phyloP scores from a whole-genome alignment of 1,140 invertebrate species.

The Macrobrachium nipponense region DNA sequence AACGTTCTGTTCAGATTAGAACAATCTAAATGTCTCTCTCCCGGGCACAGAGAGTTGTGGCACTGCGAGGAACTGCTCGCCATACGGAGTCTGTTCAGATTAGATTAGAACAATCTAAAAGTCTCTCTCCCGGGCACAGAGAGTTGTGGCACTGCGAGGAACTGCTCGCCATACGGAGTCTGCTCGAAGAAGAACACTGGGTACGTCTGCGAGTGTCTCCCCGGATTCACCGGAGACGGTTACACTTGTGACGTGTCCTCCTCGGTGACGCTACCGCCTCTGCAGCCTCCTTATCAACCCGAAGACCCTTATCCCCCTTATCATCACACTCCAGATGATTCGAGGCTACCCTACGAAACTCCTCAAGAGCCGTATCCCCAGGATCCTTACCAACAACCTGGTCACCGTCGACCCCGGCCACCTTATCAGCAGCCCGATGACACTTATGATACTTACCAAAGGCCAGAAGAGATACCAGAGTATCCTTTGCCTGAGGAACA shows the following conservation, averaged over 20 bases:
- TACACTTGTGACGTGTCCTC: constrained; percentile 40
- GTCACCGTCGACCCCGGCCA: background rate
- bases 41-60: constrained; percentile 75
- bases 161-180: constrained; percentile 79
- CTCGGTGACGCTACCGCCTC: background rate
- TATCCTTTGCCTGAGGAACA: background rate
- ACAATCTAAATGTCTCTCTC: background rate
- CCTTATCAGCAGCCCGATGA: constrained; percentile 1
- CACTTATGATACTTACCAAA: background rate
- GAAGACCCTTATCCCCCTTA: constrained; percentile 2
- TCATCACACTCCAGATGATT: background rate
- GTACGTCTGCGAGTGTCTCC: constrained; percentile 79
- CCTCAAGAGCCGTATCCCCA: constrained; percentile 14
- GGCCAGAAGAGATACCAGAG: background rate
- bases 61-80: constrained; percentile 78
- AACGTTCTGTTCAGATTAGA: too few relatives aligned
- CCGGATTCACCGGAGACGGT: constrained; percentile 73
- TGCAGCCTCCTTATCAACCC: background rate
- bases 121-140: constrained; percentile 68
- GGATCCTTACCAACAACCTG: constrained; percentile 1
- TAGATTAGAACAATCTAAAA: too few relatives aligned
- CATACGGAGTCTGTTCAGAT: constrained; percentile 67
- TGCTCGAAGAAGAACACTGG: constrained; percentile 73
- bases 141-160: constrained; percentile 77
- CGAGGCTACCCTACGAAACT: background rate